Conservation (phyloP, 2,888 invertebrate genomes). For the Iselma pallidipennis region DNA sequence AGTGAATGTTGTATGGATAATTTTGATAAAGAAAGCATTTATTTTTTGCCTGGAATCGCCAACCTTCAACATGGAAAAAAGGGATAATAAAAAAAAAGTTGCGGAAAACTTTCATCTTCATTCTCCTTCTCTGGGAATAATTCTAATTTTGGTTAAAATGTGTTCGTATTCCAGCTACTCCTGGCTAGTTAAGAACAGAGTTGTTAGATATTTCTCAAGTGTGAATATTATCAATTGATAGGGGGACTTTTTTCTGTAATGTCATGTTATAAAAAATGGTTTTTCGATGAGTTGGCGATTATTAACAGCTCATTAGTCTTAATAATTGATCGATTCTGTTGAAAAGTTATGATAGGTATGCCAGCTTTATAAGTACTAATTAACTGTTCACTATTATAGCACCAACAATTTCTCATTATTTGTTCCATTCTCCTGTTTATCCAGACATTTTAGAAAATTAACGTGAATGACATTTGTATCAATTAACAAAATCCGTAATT, state of each 20-base stretch:
- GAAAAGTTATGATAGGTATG: too few species aligned
- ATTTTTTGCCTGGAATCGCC: not conserved
- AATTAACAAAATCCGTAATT: conserved; percentile 15
- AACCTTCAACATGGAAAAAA: not conserved
- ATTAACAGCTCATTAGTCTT: too few species aligned
- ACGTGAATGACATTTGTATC: conserved; percentile 6
- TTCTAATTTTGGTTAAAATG: not conserved
- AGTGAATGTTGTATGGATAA: not conserved
- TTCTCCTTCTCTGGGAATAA: not conserved
- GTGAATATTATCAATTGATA: not conserved
- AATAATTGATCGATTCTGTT: too few species aligned
- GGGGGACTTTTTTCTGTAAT: too few species aligned
- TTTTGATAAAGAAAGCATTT: not conserved
- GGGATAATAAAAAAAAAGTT: not conserved
- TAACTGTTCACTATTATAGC: too few species aligned
- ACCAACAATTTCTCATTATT: too few species aligned
- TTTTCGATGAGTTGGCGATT: too few species aligned
- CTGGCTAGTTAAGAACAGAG: not conserved
- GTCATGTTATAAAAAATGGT: too few species aligned
- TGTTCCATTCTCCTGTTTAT: not conserved
- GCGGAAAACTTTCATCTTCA: not conserved
- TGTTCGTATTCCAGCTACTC: not conserved
- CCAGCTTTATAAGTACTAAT: too few species aligned
- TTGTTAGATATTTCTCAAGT: not conserved
- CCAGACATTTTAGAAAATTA: conserved; percentile 9